These are phyloP conservation scores for Alfaro cultratus DNA, from an alignment of 2,797 vertebrate genomes.

Conservation along the genomic window DNA sequence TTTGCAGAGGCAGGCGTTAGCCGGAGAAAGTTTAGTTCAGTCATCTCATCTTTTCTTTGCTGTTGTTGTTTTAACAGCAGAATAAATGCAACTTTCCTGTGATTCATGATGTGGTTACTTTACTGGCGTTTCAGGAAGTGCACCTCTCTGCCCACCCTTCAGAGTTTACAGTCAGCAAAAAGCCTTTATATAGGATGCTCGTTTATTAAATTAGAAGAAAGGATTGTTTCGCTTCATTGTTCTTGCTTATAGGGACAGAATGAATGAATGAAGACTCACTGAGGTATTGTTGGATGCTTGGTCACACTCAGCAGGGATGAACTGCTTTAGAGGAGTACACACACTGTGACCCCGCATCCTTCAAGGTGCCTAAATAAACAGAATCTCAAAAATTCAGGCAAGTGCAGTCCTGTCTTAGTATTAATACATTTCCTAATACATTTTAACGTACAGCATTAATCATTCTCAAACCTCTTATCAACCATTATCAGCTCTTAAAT, in stretches of 20 bases:
- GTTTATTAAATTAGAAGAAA: conserved; percentile 6
- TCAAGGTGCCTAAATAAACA: neutral
- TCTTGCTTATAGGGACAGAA: conserved; percentile 13
- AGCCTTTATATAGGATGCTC: conserved; percentile 6
- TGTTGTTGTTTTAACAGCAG: conserved; percentile 1
- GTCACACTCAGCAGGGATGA: conserved; percentile 11
- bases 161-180: conserved; percentile 7
- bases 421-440: neutral
- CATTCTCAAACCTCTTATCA: neutral
- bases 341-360: neutral
- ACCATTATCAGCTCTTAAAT: neutral
- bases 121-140: conserved; percentile 44
- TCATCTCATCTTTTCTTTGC: conserved; percentile 12
- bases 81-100: conserved; percentile 63
- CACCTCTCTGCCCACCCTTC: neutral
- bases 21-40: conserved; percentile 41
- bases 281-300: conserved; percentile 38
- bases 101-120: conserved; percentile 48
- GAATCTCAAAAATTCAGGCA: neutral
- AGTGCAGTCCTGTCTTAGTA: neutral
- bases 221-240: conserved; percentile 25
- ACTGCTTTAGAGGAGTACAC: conserved; percentile 25
- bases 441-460: neutral
- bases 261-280: conserved; percentile 17
- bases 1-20: conserved; percentile 21